Conservation (phyloP, 2,888 invertebrate genomes). For the Dynastes hyllus region DNA sequence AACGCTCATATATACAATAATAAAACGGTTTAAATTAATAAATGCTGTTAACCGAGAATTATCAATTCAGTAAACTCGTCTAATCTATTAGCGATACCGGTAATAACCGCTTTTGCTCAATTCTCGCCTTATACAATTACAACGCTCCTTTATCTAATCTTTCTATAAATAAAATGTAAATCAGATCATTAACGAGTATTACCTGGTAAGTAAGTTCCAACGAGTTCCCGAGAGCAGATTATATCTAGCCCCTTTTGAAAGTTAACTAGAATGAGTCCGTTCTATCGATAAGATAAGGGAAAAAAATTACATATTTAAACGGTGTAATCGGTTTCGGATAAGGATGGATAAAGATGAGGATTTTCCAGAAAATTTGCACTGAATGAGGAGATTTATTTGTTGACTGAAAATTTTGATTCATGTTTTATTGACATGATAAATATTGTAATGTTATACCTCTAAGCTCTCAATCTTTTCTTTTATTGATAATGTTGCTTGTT, state of each 20-base stretch:
- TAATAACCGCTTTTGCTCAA: constrained; percentile 31
- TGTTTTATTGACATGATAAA: no score
- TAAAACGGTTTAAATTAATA: constrained; percentile 9
- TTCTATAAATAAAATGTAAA: constrained; percentile 36
- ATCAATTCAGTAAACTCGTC: constrained; percentile 6
- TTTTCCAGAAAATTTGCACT: no score
- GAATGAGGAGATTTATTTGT: no score
- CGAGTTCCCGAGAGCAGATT: neutral
- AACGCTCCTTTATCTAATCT: constrained; percentile 34
- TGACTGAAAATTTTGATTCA: no score
- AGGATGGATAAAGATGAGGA: no score
- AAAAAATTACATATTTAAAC: no score
- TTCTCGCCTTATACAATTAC: constrained; percentile 13
- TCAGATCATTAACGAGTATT: constrained; percentile 25
- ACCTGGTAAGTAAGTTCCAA: constrained; percentile 18
- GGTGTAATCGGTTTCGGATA: no score
- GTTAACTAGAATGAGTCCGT: neutral
- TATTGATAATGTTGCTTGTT: no score
- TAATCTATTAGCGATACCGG: constrained; percentile 9
- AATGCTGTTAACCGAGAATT: neutral
- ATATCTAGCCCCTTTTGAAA: no score
- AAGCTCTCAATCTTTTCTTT: no score
- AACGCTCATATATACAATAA: neutral
- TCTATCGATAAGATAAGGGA: no score
- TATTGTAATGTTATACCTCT: no score